Evolutionary conservation across 2,888 invertebrate species (phyloP).

Genomic region (Ditylenchus weischeri): DNA sequence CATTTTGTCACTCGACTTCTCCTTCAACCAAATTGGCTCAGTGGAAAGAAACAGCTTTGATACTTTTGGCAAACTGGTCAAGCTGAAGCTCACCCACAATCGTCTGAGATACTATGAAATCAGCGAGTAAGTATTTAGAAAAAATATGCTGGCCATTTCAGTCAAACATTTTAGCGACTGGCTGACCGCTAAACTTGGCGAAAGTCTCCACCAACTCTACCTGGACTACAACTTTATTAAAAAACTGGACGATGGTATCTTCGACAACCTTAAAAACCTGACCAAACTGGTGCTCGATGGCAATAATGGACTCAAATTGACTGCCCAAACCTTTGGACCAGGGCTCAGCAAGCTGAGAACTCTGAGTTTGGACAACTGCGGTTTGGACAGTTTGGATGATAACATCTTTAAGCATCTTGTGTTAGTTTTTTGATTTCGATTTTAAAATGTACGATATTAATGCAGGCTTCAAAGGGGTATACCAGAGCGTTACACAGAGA

Average conservation of each 20-base stretch:
- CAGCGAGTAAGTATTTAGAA: constrained; percentile 18
- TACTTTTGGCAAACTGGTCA: constrained; percentile 23
- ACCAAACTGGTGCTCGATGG: constrained; percentile 41
- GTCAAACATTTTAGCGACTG: constrained; percentile 30
- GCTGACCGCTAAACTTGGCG: constrained; percentile 38
- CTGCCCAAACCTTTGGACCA: constrained; percentile 12
- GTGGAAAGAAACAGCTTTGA: constrained; percentile 28
- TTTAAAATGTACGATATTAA: too few relatives aligned
- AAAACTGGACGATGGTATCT: constrained; percentile 24
- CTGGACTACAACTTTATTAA: constrained; percentile 30
- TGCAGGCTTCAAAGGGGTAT: too few relatives aligned
- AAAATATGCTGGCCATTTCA: background rate
- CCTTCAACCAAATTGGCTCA: constrained; percentile 24
- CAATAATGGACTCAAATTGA: constrained; percentile 23
- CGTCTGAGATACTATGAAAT: constrained; percentile 14
- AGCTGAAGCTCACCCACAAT: constrained; percentile 27
- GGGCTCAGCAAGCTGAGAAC: constrained; percentile 42
- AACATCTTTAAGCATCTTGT: constrained; percentile 42
- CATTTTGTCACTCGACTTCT: constrained; percentile 25
- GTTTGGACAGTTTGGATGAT: constrained; percentile 20
- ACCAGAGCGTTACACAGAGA: too few relatives aligned
- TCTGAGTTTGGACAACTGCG: constrained; percentile 45
- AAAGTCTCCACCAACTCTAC: constrained; percentile 35
- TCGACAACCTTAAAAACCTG: constrained; percentile 31
- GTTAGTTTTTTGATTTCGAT: constrained; percentile 20